Conservation (phyloP, 2,113 vertebrate genomes). For the Pelecanoides urinatrix region DNA sequence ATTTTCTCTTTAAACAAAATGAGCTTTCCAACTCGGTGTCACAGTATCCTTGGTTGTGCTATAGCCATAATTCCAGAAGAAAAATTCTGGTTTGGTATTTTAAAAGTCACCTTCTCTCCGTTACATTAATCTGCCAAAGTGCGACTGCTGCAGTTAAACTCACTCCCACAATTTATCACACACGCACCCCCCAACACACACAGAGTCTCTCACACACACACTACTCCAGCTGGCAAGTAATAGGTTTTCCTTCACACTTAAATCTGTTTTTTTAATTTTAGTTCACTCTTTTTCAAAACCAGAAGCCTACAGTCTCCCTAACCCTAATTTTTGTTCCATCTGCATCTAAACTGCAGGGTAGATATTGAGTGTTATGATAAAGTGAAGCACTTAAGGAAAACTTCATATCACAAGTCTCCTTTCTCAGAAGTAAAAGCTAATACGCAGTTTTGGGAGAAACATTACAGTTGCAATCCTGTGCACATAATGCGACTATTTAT, state of each 20-base stretch:
- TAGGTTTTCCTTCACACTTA: background rate
- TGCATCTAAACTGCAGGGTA: background rate
- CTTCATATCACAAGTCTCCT: background rate
- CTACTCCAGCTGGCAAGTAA: background rate
- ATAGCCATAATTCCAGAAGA: background rate
- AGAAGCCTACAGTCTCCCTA: background rate
- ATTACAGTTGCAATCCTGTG: conserved; percentile 51
- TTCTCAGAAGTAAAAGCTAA: conserved; percentile 72
- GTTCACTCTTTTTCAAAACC: background rate
- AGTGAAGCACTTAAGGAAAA: conserved; percentile 10
- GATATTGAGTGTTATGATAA: background rate
- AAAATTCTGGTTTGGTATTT: background rate
- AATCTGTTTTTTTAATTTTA: conserved; percentile 21
- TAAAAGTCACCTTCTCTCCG: background rate
- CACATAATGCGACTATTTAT: conserved; percentile 66
- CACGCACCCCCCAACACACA: too few species aligned
- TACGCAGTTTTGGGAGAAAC: conserved; percentile 57
- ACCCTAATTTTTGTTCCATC: background rate
- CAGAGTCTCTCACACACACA: background rate
- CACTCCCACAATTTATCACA: background rate
- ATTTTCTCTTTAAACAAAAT: background rate
- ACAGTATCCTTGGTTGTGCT: background rate
- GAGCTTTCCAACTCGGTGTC: background rate
- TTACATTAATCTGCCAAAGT: background rate
- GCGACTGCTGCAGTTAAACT: background rate